A percentile compares a stretch with the other conserved stretches of the same genome.
Evolutionary conservation across 1,140 invertebrate genomes (phyloP).

Genomic region (Eubasilissa regina): DNA sequence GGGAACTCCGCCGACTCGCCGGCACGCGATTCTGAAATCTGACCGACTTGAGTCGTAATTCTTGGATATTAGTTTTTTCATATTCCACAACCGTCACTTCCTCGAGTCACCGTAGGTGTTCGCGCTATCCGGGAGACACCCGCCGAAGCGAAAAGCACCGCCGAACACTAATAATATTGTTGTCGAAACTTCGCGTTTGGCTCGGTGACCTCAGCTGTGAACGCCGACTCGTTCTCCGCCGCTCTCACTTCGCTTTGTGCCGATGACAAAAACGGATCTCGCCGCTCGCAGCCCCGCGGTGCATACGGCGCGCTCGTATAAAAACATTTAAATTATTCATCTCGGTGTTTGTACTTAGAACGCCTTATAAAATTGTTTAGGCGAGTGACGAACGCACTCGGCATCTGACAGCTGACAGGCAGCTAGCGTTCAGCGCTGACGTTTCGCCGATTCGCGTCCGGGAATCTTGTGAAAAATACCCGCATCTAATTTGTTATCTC

Average conservation of each 20-base stretch:
- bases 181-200: slow-evolving; percentile 13
- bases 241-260: slow-evolving; percentile 19
- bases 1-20: not conserved
- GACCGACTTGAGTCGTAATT: not conserved
- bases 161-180: slow-evolving; percentile 9
- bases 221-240: not conserved
- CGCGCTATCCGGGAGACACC: not conserved
- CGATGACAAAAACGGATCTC: slow-evolving; percentile 27
- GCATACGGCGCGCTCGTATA: not conserved
- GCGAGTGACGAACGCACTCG: not conserved
- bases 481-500: slow-evolving; percentile 7
- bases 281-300: slow-evolving; percentile 25
- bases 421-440: not conserved
- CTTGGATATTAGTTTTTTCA: not conserved
- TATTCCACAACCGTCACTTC: not conserved
- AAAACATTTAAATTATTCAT: slow-evolving; percentile 10
- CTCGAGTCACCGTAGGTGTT: not conserved
- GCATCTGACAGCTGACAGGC: not conserved
- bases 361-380: not conserved
- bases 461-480: not conserved
- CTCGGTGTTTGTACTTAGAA: not conserved
- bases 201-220: slow-evolving; percentile 25
- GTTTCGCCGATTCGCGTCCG: not conserved
- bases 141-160: slow-evolving; percentile 1
- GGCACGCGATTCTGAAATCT: slow-evolving; percentile 15